These are phyloP conservation scores for Catagonus wagneri DNA, from an alignment of 2,113 vertebrate species.

Conservation along the genomic window DNA sequence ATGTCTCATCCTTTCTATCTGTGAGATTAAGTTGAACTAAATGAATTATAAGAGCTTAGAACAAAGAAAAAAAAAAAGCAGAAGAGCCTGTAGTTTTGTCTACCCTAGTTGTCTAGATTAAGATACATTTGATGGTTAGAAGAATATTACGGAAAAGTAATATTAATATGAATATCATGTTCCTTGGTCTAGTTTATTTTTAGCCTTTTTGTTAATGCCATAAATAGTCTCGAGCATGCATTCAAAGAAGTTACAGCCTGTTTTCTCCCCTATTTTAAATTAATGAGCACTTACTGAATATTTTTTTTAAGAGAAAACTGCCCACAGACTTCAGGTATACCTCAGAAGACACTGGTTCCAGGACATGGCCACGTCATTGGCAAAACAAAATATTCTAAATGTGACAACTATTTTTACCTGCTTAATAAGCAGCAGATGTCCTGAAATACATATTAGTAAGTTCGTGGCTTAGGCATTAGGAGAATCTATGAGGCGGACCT, in stretches of 20 bases:
- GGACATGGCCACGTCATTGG: background rate
- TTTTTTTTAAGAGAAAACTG: background rate
- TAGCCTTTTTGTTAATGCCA: background rate
- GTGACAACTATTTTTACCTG: background rate
- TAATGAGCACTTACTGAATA: background rate
- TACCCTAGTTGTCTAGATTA: background rate
- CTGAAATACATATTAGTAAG: background rate
- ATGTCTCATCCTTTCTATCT: background rate
- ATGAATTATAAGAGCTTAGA: background rate
- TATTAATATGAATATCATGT: background rate
- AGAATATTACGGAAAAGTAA: background rate
- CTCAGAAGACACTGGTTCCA: background rate
- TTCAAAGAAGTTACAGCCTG: background rate
- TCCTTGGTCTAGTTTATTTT: background rate
- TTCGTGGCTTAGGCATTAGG: background rate
- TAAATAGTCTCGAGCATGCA: background rate
- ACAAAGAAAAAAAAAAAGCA: background rate
- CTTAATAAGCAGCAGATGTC: background rate
- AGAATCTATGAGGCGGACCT: background rate
- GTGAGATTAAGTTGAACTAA: background rate
- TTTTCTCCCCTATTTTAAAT: background rate
- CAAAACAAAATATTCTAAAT: background rate
- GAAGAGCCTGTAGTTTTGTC: background rate
- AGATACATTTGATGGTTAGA: background rate
- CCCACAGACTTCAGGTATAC: background rate